A percentile compares a stretch with the other conserved stretches of the same genome.
Evolutionary conservation across 2,888 invertebrate species (phyloP).

Genomic region (Cylloceria caligata): DNA sequence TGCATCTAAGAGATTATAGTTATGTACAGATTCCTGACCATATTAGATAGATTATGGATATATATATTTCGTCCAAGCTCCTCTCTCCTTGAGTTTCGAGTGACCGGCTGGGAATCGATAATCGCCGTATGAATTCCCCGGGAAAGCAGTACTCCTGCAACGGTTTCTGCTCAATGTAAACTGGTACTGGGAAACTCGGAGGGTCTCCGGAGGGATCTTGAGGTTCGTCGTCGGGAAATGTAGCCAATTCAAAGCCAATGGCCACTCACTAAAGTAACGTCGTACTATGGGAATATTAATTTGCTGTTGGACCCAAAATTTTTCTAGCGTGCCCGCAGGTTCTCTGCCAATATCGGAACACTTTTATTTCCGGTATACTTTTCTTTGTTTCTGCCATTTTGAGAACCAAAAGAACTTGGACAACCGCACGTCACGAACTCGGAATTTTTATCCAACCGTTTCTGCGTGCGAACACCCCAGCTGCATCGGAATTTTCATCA

Average conservation of each 20-base stretch:
- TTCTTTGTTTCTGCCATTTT: not conserved
- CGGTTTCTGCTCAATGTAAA: not conserved
- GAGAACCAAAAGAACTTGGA: not conserved
- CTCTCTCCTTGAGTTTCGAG: conserved; percentile 20
- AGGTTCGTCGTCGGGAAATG: conserved; percentile 9
- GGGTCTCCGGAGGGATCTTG: not conserved
- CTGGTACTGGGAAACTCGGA: not conserved
- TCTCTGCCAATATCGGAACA: not conserved
- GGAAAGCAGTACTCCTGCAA: not conserved
- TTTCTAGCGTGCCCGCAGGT: not conserved
- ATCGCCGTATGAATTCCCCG: conserved; percentile 33
- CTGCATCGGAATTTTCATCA: not conserved
- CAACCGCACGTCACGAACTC: not conserved
- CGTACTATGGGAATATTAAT: conserved; percentile 34
- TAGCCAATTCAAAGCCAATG: not conserved
- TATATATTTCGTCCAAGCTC: conserved; percentile 19
- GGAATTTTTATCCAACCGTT: not conserved
- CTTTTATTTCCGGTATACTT: conserved; percentile 6
- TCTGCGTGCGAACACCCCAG: not conserved
- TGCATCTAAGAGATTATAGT: too few species aligned
- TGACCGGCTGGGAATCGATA: conserved; percentile 35
- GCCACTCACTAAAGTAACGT: not conserved
- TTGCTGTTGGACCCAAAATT: conserved; percentile 16
- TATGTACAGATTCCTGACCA: too few species aligned
- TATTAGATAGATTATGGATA: conserved; percentile 29